Evolutionary conservation across 2,888 invertebrate species (phyloP).

Genomic region (Drosophila phalerata): DNA sequence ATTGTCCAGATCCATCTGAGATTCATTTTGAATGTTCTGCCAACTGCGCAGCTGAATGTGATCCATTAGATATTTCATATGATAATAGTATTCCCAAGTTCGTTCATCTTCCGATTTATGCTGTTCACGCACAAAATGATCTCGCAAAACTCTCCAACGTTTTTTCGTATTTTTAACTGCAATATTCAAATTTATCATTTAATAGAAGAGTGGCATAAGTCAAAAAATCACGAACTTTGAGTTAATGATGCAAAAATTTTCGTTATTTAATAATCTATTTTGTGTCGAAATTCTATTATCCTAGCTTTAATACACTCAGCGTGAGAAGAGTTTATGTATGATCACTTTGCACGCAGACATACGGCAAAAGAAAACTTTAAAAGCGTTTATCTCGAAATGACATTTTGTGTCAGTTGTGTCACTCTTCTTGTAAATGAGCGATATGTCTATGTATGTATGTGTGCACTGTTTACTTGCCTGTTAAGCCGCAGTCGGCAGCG

Average conservation of each 20-base stretch:
- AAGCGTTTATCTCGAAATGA: too few relatives aligned
- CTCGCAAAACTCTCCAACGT: conserved; percentile 49
- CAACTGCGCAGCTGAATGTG: conserved; percentile 31
- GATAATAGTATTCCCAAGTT: conserved; percentile 6
- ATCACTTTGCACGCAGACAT: too few relatives aligned
- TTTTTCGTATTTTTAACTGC: conserved; percentile 36
- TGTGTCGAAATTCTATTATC: too few relatives aligned
- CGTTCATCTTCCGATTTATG: conserved; percentile 18
- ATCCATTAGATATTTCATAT: conserved; percentile 31
- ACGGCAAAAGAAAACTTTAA: too few relatives aligned
- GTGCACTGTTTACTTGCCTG: conserved; percentile 34
- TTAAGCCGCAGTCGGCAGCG: conserved; percentile 29
- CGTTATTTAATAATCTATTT: too few relatives aligned
- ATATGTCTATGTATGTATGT: neutral
- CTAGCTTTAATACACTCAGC: too few relatives aligned
- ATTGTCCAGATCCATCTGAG: neutral
- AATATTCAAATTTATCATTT: neutral
- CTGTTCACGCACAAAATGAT: conserved; percentile 48
- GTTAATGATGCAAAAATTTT: too few relatives aligned
- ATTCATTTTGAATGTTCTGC: neutral
- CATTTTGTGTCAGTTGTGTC: too few relatives aligned
- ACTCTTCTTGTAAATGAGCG: too few relatives aligned
- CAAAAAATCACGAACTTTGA: too few relatives aligned
- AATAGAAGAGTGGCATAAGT: too few relatives aligned
- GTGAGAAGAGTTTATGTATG: too few relatives aligned